Percentiles rank a stretch among this genome's conserved stretches.
Evolutionary conservation across 2,113 vertebrate species (phyloP).

Genomic region (Silurus glanis): DNA sequence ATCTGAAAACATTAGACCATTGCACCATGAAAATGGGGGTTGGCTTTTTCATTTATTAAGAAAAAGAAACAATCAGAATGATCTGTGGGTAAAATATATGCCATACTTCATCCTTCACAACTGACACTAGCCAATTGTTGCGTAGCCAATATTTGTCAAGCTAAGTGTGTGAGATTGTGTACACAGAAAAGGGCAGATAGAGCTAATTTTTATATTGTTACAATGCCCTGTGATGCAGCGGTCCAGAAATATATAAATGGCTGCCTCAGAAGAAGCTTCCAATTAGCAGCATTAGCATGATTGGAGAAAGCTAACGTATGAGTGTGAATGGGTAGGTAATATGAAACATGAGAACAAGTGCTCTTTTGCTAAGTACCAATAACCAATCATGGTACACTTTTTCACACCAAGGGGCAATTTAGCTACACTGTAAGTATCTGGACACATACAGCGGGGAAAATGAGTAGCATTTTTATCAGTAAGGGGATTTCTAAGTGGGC

Average conservation of each 20-base stretch:
- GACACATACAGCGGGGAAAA: neutral
- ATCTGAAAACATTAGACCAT: neutral
- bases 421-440: neutral
- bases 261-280: neutral
- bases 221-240: neutral
- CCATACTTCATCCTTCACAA: neutral
- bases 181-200: neutral
- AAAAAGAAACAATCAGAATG: neutral
- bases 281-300: neutral
- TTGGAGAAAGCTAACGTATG: neutral
- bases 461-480: too few species aligned
- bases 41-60: neutral
- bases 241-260: neutral
- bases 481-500: too few species aligned
- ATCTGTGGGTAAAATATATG: neutral
- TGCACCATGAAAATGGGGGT: neutral
- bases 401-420: neutral
- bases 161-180: neutral
- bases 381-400: neutral
- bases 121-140: neutral
- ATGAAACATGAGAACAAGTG: neutral
- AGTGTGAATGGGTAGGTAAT: neutral
- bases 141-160: neutral
- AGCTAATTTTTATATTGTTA: neutral
- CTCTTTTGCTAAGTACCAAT: neutral